Conservation (phyloP, 2,797 vertebrate genomes). For the Cirrhinus molitorella region DNA sequence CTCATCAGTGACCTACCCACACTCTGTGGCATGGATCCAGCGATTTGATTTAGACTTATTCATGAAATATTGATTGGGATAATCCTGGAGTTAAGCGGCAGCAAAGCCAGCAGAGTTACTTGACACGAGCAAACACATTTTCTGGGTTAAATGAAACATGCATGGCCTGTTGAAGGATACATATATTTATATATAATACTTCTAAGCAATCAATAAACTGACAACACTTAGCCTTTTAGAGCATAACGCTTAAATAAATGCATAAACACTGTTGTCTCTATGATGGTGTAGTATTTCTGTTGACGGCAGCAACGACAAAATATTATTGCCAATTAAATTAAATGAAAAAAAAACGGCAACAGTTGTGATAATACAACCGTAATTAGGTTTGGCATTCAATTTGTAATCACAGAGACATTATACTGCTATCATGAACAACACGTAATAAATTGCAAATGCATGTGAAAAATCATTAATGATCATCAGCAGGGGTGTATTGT, state of each 20-base stretch:
- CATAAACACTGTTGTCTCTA: slow-evolving; percentile 25
- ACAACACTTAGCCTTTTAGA: background rate
- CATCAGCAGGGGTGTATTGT: slow-evolving; percentile 3
- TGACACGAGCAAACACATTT: slow-evolving; percentile 75
- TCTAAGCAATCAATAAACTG: slow-evolving; percentile 26
- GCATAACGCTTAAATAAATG: background rate
- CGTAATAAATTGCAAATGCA: slow-evolving; percentile 7
- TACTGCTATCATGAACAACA: background rate
- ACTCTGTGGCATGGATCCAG: slow-evolving; percentile 68
- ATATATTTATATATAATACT: slow-evolving; percentile 51
- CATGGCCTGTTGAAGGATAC: slow-evolving; percentile 64
- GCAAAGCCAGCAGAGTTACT: slow-evolving; percentile 74
- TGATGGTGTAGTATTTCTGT: slow-evolving; percentile 21
- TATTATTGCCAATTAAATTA: slow-evolving; percentile 12
- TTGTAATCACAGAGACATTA: slow-evolving; percentile 37
- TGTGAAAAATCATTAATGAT: slow-evolving; percentile 33
- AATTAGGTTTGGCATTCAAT: slow-evolving; percentile 25
- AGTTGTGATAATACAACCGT: slow-evolving; percentile 8
- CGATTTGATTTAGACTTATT: slow-evolving; percentile 78
- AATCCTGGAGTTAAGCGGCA: slow-evolving; percentile 78
- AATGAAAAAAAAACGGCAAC: background rate
- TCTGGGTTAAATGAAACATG: slow-evolving; percentile 75
- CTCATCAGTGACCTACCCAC: slow-evolving; percentile 63
- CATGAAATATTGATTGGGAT: slow-evolving; percentile 81
- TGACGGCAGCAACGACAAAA: slow-evolving; percentile 15